These are phyloP conservation scores for Pachycephus smyrnensis DNA, from an alignment of 2,888 invertebrate genomes.

Conservation along the genomic window DNA sequence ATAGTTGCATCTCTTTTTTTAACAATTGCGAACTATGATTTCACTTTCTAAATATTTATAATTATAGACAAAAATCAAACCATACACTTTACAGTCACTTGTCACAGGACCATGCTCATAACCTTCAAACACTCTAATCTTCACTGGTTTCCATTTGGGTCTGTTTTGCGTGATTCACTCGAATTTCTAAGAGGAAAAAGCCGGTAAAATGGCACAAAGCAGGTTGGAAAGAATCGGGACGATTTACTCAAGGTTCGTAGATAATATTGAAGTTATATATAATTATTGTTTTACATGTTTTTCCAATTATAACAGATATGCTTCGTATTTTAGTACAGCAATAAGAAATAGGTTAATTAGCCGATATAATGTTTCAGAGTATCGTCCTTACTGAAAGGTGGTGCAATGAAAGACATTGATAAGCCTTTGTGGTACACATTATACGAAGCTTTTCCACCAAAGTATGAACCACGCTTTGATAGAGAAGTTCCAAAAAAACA, in stretches of 20 bases:
- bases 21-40: not conserved
- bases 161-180: not conserved
- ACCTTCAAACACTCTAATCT: not conserved
- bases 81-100: not conserved
- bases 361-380: slow-evolving; percentile 70
- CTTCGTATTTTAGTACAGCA: not conserved
- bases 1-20: not conserved
- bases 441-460: slow-evolving; percentile 91
- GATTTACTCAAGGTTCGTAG: slow-evolving; percentile 54
- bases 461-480: slow-evolving; percentile 82
- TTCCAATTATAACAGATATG: not conserved
- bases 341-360: slow-evolving; percentile 1
- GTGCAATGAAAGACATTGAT: slow-evolving; percentile 84
- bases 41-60: not conserved
- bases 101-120: not conserved
- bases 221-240: slow-evolving; percentile 61
- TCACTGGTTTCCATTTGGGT: not conserved
- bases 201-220: slow-evolving; percentile 57
- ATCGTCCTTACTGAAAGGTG: slow-evolving; percentile 81
- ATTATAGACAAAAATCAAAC: not conserved
- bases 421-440: slow-evolving; percentile 94
- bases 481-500: slow-evolving; percentile 74
- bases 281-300: not conserved
- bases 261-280: not conserved
- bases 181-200: not conserved